A percentile compares a stretch with the other conserved stretches of the same genome.
phyloP scores from a whole-genome alignment of 2,888 invertebrate species.

The Torymus tubicola region DNA sequence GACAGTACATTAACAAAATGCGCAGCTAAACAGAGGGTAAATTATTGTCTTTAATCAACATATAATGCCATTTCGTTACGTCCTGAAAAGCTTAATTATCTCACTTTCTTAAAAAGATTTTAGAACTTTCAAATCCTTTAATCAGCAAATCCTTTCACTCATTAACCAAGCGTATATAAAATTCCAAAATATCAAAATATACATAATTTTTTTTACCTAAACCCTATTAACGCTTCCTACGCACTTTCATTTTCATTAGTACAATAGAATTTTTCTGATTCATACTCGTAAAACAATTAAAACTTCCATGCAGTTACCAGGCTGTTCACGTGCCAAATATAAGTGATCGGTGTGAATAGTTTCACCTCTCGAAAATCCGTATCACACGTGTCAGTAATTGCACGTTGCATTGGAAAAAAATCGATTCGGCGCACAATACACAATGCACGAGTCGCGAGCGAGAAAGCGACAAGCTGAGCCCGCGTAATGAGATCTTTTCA shows the following conservation, averaged over 20 bases:
- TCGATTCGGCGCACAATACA: constrained; percentile 53
- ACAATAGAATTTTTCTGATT: no score
- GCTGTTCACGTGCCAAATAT: no score
- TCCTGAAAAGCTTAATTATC: neutral
- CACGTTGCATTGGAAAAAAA: constrained; percentile 27
- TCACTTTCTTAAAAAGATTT: neutral
- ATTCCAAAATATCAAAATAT: no score
- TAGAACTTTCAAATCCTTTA: constrained; percentile 12
- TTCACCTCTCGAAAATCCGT: constrained; percentile 6
- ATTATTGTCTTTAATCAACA: no score
- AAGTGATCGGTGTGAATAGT: constrained; percentile 4
- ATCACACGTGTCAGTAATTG: constrained; percentile 2
- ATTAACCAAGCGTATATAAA: neutral
- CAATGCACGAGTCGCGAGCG: constrained; percentile 33
- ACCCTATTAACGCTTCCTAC: no score
- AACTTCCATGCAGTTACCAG: no score
- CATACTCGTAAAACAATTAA: no score
- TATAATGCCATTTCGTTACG: neutral
- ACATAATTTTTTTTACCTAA: no score
- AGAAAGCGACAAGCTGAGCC: constrained; percentile 35
- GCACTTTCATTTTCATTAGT: no score
- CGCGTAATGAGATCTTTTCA: constrained; percentile 55
- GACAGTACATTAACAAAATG: neutral
- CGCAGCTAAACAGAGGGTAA: neutral
- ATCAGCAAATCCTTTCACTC: constrained; percentile 25